A percentile compares a stretch with the other conserved stretches of the same genome.
Evolutionary conservation across 2,797 vertebrate genomes (phyloP).

Genomic region (Coreius guichenoti): DNA sequence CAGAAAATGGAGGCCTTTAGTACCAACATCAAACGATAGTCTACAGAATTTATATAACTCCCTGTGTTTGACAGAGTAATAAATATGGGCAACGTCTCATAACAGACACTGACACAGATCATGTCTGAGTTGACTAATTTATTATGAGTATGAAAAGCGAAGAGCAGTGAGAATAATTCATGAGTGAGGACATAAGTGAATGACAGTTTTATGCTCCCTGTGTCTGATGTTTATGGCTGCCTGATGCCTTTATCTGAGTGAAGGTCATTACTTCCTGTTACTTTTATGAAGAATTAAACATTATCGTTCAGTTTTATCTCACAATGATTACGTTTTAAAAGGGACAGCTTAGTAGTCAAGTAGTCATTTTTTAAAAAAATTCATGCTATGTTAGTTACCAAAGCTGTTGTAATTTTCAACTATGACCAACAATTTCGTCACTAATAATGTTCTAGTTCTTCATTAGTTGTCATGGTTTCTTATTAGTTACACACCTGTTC

Average conservation of each 20-base stretch:
- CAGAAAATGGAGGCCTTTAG: conserved; percentile 10
- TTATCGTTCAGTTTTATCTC: background rate
- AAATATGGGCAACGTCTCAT: background rate
- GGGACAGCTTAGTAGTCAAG: too few relatives aligned
- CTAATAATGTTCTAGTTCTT: background rate
- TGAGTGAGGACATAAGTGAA: background rate
- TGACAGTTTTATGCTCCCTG: background rate
- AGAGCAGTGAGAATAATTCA: background rate
- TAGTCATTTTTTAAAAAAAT: too few relatives aligned
- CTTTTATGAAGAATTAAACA: conserved; percentile 1
- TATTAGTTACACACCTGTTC: background rate
- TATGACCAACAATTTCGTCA: background rate
- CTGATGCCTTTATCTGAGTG: conserved; percentile 4
- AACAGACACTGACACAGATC: background rate
- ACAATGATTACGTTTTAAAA: background rate
- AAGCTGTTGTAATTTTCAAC: background rate
- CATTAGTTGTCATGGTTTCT: background rate
- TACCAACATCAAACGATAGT: background rate
- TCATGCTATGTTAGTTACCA: background rate
- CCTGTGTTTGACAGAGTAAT: background rate
- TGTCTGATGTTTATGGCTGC: conserved; percentile 22
- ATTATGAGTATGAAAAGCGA: background rate
- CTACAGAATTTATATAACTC: background rate
- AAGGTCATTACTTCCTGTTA: conserved; percentile 11
- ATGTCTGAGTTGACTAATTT: conserved; percentile 17